Evolutionary conservation across 2,888 invertebrate species (phyloP).

Genomic region (Drosophila cyrtoloma): DNA sequence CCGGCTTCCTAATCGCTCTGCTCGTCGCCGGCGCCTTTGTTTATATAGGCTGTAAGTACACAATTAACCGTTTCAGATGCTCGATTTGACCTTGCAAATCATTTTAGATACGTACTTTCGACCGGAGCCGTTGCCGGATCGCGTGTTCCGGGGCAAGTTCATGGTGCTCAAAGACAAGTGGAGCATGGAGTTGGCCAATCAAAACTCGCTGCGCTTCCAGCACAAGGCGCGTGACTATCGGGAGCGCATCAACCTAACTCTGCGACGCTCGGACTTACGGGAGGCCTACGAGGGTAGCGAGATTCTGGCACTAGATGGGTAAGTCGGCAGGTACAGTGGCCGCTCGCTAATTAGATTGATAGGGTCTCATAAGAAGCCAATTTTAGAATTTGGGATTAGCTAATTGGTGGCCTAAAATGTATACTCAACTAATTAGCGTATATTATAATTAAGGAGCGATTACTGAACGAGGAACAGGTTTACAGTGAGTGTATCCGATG

Average conservation of each 20-base stretch:
- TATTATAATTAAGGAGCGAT: not conserved
- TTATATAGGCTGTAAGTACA: slow-evolving; percentile 87
- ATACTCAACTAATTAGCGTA: not conserved
- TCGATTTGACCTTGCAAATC: not conserved
- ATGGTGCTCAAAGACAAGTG: slow-evolving; percentile 90
- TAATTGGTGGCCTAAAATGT: not conserved
- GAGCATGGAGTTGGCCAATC: slow-evolving; percentile 88
- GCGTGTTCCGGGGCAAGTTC: slow-evolving; percentile 93
- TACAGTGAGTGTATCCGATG: not conserved
- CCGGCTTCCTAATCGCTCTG: slow-evolving; percentile 92
- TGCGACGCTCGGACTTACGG: slow-evolving; percentile 90
- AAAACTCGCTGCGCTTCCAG: slow-evolving; percentile 89
- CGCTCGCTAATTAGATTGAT: not conserved
- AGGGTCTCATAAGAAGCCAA: not conserved
- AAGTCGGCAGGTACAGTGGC: slow-evolving; percentile 72
- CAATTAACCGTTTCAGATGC: not conserved
- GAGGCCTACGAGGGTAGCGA: slow-evolving; percentile 92
- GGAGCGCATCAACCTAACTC: slow-evolving; percentile 90
- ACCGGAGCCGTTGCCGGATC: slow-evolving; percentile 90
- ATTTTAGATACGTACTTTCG: slow-evolving; percentile 84
- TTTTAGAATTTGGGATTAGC: too few relatives aligned
- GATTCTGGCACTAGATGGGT: slow-evolving; percentile 94
- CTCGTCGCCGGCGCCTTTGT: slow-evolving; percentile 89
- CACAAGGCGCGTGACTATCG: slow-evolving; percentile 91
- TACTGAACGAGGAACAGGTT: not conserved